These are phyloP conservation scores for Spilarctia lutea DNA, from an alignment of 2,888 invertebrate genomes.

Conservation along the genomic window DNA sequence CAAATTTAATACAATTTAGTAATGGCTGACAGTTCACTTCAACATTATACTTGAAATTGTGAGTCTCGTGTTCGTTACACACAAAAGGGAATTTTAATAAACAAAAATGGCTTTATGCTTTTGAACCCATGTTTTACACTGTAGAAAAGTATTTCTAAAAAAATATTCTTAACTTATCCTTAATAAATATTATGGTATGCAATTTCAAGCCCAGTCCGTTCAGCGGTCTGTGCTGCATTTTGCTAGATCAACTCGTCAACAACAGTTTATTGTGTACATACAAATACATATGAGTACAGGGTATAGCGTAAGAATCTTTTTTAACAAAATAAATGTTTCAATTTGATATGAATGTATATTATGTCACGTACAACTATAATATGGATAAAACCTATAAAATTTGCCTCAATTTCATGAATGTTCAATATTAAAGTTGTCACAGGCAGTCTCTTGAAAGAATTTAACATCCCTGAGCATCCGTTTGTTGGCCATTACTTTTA, in stretches of 20 bases:
- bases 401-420: slow-evolving; percentile 32
- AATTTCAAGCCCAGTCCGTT: not conserved
- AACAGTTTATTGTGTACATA: not conserved
- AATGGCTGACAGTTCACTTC: not conserved
- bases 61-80: not conserved
- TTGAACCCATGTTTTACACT: not conserved
- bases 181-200: not conserved
- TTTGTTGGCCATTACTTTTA: slow-evolving; percentile 51
- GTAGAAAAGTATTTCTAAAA: not conserved
- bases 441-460: slow-evolving; percentile 38
- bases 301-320: not conserved
- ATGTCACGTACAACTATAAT: slow-evolving; percentile 30
- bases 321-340: not conserved
- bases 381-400: slow-evolving; percentile 5
- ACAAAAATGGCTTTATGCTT: not conserved
- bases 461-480: slow-evolving; percentile 45
- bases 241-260: not conserved
- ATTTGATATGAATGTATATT: slow-evolving; percentile 31
- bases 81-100: too few species aligned
- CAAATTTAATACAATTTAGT: not conserved
- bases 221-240: too few species aligned
- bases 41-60: not conserved
- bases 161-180: not conserved
- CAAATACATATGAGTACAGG: not conserved
- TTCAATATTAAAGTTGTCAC: slow-evolving; percentile 40